phyloP scores from a whole-genome alignment of 2,888 invertebrate genomes.

The Dicycla oo region DNA sequence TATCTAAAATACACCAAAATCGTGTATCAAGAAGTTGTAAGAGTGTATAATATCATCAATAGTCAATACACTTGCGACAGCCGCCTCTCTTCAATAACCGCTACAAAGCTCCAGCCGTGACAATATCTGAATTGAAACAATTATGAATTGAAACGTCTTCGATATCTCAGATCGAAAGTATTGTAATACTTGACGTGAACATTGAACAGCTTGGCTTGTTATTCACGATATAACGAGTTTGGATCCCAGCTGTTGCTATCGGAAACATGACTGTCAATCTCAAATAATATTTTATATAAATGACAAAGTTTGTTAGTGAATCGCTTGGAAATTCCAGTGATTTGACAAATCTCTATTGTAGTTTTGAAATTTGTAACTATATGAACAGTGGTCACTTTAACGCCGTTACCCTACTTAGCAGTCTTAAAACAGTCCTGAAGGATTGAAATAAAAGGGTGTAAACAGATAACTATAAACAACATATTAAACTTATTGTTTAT shows the following conservation, averaged over 20 bases:
- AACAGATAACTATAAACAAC: neutral
- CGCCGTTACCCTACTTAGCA: neutral
- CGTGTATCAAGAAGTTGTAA: neutral
- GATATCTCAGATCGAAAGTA: neutral
- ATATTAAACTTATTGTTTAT: neutral
- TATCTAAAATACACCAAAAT: neutral
- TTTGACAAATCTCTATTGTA: neutral
- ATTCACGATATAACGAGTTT: neutral
- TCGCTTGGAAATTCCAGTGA: neutral
- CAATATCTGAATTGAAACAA: slow-evolving; percentile 32
- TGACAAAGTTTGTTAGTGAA: neutral
- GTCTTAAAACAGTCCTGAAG: neutral
- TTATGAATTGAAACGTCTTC: neutral
- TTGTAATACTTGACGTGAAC: slow-evolving; percentile 12
- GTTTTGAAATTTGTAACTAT: neutral
- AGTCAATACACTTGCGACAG: neutral
- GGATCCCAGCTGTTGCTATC: slow-evolving; percentile 3
- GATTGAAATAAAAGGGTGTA: neutral
- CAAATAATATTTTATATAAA: slow-evolving; percentile 3
- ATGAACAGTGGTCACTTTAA: neutral
- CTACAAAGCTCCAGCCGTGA: neutral
- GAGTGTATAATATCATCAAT: neutral
- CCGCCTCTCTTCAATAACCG: neutral
- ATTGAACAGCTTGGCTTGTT: neutral
- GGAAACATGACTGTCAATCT: slow-evolving; percentile 3